Evolutionary conservation across 1,140 invertebrate species (phyloP).

Genomic region (Nymphalis io): DNA sequence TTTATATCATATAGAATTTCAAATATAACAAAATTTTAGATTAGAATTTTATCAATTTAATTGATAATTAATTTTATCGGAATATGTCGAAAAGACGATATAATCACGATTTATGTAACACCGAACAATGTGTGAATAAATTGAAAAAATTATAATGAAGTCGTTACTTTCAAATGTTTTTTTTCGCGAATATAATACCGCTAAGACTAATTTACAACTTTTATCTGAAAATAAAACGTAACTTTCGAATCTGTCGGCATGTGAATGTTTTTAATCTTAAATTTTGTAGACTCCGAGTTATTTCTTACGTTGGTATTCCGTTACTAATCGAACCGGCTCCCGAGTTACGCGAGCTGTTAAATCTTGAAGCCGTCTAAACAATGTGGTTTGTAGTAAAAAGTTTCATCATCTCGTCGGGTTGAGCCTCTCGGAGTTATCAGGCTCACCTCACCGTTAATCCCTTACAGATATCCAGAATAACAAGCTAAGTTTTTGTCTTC

Average conservation of each 20-base stretch:
- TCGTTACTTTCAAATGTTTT: conserved; percentile 37
- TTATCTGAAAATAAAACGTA: conserved; percentile 34
- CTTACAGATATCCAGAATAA: conserved; percentile 20
- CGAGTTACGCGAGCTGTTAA: conserved; percentile 18
- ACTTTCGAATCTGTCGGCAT: conserved; percentile 42
- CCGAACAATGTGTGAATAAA: conserved; percentile 23
- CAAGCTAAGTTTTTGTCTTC: conserved; percentile 18
- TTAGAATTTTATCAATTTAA: conserved; percentile 11
- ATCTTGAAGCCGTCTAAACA: conserved; percentile 11
- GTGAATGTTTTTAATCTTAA: conserved; percentile 30
- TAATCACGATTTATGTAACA: conserved; percentile 23
- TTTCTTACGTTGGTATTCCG: conserved; percentile 10
- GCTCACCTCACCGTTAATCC: conserved; percentile 30
- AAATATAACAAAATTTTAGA: neutral
- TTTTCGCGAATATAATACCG: conserved; percentile 22
- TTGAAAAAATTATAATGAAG: conserved; percentile 29
- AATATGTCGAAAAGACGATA: neutral
- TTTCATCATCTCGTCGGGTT: neutral
- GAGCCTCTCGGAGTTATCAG: conserved; percentile 10
- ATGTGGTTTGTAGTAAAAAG: conserved; percentile 28
- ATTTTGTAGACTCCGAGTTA: conserved; percentile 32
- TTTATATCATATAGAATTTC: neutral
- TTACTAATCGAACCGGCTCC: conserved; percentile 35
- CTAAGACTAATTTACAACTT: conserved; percentile 30
- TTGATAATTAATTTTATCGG: conserved; percentile 7